phyloP scores from a whole-genome alignment of 1,140 invertebrate species.

The Drosophila teissieri region DNA sequence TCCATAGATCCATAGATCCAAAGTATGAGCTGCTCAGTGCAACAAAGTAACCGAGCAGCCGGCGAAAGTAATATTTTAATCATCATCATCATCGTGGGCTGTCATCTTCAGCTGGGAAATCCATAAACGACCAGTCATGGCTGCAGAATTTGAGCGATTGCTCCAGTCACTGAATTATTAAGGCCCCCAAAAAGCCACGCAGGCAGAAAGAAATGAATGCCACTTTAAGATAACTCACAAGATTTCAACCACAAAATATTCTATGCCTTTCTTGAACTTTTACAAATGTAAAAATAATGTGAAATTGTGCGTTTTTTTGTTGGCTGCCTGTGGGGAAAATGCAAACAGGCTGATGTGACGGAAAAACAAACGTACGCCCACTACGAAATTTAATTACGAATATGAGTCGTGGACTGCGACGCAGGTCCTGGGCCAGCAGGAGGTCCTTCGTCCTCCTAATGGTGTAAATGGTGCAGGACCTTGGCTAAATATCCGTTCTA shows the following conservation, averaged over 20 bases:
- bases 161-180: slow-evolving; percentile 9
- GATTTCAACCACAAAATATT: no score
- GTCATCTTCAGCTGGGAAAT: slow-evolving; percentile 10
- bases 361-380: background rate
- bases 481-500: slow-evolving; percentile 78
- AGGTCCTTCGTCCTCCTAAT: slow-evolving; percentile 15
- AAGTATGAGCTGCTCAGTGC: background rate
- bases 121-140: background rate
- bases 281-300: no score
- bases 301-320: no score
- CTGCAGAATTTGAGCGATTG: background rate
- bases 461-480: slow-evolving; percentile 59
- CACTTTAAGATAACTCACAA: background rate
- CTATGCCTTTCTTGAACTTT: no score
- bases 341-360: no score
- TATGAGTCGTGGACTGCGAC: slow-evolving; percentile 12
- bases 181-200: background rate
- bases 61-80: slow-evolving; percentile 12
- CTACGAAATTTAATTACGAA: slow-evolving; percentile 21
- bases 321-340: no score
- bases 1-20: background rate
- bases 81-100: background rate
- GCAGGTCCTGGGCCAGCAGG: background rate
- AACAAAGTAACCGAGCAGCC: background rate
- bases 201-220: background rate